Evolutionary conservation across 2,113 vertebrate species (phyloP).

Genomic region (Psophia crepitans): DNA sequence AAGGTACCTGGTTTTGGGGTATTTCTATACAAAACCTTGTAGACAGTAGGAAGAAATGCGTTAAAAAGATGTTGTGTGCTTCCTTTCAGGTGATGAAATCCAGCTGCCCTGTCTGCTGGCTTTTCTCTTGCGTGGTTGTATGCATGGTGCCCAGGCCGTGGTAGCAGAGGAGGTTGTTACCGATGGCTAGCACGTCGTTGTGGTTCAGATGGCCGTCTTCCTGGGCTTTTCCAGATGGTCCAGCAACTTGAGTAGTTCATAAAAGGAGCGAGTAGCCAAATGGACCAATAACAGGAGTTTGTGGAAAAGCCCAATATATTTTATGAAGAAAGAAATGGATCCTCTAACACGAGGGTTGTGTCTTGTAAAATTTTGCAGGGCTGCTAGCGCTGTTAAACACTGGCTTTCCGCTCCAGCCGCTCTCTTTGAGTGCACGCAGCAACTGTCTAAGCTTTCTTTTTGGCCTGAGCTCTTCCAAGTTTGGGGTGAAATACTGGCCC

Average conservation of each 20-base stretch:
- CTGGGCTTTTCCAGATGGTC: constrained; percentile 7
- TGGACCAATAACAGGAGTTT: constrained; percentile 52
- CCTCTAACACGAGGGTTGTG: constrained; percentile 33
- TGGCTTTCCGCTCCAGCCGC: neutral
- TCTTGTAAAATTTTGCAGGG: constrained; percentile 56
- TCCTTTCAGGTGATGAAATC: neutral
- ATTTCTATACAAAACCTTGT: neutral
- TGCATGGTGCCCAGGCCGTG: neutral
- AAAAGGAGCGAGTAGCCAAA: constrained; percentile 52
- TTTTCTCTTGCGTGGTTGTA: neutral
- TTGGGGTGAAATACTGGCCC: neutral
- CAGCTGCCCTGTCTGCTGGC: neutral
- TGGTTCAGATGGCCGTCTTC: neutral
- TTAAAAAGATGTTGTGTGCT: neutral
- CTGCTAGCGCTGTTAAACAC: neutral
- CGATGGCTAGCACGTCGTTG: fast-evolving
- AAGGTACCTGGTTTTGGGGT: neutral
- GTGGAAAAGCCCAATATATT: constrained; percentile 49
- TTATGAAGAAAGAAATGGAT: constrained; percentile 58
- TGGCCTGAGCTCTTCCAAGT: neutral
- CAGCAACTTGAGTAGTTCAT: constrained; percentile 24
- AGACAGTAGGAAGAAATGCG: neutral
- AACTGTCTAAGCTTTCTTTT: neutral
- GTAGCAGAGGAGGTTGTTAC: neutral
- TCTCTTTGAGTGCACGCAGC: fast-evolving